Evolutionary conservation across 2,888 invertebrate species (phyloP).

Genomic region (Leucophenga montana): DNA sequence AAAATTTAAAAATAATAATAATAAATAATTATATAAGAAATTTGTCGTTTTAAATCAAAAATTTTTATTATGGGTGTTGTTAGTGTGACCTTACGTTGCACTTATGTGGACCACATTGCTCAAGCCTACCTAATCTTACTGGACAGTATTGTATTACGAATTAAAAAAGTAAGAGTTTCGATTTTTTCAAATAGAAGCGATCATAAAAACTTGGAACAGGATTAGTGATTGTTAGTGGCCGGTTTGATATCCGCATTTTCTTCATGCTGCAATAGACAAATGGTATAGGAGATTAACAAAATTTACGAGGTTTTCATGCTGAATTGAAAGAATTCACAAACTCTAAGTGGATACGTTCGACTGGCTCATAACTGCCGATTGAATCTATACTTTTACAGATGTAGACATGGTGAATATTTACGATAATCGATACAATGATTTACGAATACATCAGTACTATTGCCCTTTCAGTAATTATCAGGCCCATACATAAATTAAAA

Average conservation of each 20-base stretch:
- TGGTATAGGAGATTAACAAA: constrained; percentile 78
- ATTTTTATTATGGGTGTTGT: background rate
- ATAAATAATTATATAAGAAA: constrained; percentile 9
- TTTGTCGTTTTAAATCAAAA: background rate
- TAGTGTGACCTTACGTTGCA: background rate
- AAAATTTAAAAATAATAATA: constrained; percentile 14
- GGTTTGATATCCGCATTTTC: constrained; percentile 76
- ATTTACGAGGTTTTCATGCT: constrained; percentile 74
- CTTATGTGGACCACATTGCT: no score
- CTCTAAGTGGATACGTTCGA: constrained; percentile 57
- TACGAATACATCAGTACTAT: constrained; percentile 46
- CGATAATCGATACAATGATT: constrained; percentile 51
- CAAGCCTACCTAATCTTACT: no score
- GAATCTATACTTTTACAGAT: constrained; percentile 59
- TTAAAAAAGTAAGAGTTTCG: no score
- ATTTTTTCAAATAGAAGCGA: no score
- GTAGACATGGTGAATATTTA: constrained; percentile 63
- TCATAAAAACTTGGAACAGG: no score
- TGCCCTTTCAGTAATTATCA: constrained; percentile 57
- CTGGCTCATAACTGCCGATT: constrained; percentile 62
- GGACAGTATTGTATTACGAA: no score
- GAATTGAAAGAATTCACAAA: constrained; percentile 38
- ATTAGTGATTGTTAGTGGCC: no score
- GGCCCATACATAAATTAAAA: constrained; percentile 47
- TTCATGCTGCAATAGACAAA: constrained; percentile 75